Evolutionary conservation across 2,888 invertebrate species (phyloP), one percentile per base, ranked within the genome.

Genomic region (Molorchus minor): DNA sequence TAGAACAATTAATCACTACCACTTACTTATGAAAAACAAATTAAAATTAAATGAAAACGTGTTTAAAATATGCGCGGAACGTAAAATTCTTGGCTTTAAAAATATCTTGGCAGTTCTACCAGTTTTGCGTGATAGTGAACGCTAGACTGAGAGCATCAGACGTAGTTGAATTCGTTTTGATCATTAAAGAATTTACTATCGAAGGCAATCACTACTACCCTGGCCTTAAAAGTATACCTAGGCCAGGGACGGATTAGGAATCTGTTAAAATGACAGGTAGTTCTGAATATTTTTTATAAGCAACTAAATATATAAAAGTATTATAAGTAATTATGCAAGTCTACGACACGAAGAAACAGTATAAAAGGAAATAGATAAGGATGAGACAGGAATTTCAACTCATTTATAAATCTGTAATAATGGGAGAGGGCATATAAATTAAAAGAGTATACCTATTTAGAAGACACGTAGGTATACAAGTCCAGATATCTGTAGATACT

Each of bases 111-210:
- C 25, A 49, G 49, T 38, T 16, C 25, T 40, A 49, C 16, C 21
- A 38, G 25, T 35, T 25, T 25, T 2, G 17, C 3, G 10, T 38
- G 38, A 8, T 17, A n/a, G 45, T 45, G 19, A 45, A 45, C 30
- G 25, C 29, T 25, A 40, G 21, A 49, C 49, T 25, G 38, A 38
- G 47, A 51, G 44, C 35, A 19, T 19, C 44, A 51, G 51, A 57
- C 35, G 35, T 25, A 47, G 47, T 47, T 58, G 46, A 54, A 36
- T 58, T 20, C 21, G 53, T 53, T 54, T 58, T 58, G 53, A 53
- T 58, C 43, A 43, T 46, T 57, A 35, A 49, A 30, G 52, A 52
- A 36, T 51, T 51, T 49, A 44, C 38, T 54, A 52, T 45, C n/a
- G n/a, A 21, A 53, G 35, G 12, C 58, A 20, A 58, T 47, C n/a